These are phyloP conservation scores for Hippocampus barbouri DNA, from an alignment of 2,113 vertebrate genomes.

Conservation along the genomic window DNA sequence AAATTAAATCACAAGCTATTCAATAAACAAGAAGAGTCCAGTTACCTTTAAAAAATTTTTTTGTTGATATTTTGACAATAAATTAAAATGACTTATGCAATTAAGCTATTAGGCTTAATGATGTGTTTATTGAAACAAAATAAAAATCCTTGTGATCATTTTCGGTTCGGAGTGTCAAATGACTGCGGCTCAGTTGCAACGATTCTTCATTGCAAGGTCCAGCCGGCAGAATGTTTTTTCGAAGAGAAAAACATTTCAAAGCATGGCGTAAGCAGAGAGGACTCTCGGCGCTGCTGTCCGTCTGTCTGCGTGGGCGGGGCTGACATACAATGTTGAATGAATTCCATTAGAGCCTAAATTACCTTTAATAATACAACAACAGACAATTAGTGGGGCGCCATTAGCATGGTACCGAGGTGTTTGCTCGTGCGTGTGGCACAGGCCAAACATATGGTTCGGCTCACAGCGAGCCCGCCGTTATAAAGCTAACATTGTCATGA, in stretches of 20 bases:
- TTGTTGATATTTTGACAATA: neutral
- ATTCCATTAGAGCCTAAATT: constrained; percentile 74
- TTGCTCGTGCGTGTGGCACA: constrained; percentile 64
- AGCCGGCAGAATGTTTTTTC: neutral
- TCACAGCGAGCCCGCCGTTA: constrained; percentile 71
- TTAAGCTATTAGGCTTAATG: neutral
- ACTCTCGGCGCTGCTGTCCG: constrained; percentile 25
- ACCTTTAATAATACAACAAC: constrained; percentile 78
- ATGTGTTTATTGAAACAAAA: neutral
- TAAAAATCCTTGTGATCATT: neutral
- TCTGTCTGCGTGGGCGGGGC: constrained; percentile 30
- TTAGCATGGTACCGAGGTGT: constrained; percentile 69
- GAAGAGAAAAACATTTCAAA: neutral
- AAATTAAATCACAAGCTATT: neutral
- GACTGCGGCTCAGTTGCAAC: neutral
- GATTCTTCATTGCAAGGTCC: neutral
- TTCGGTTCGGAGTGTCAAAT: neutral
- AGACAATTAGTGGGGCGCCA: constrained; percentile 70
- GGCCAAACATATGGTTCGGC: constrained; percentile 73
- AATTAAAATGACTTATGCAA: neutral
- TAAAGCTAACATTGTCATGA: constrained; percentile 74
- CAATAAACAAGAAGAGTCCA: neutral
- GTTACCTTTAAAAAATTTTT: neutral
- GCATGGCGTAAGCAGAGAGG: constrained; percentile 12
- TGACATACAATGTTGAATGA: constrained; percentile 65